Evolutionary conservation across 2,797 vertebrate genomes (phyloP).

Genomic region (Microchirus variegatus): DNA sequence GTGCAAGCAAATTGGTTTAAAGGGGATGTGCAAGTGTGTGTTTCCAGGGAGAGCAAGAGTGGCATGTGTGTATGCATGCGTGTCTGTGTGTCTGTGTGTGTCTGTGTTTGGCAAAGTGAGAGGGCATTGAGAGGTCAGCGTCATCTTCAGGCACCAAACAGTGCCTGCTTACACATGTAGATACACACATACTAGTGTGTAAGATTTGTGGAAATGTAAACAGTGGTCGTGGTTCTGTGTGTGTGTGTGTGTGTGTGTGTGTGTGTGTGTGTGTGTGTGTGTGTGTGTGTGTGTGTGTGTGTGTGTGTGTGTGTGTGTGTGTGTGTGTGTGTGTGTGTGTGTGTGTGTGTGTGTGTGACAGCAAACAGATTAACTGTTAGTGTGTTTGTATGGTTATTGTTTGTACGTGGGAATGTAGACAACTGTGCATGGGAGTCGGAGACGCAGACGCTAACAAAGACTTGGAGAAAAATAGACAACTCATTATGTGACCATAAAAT

Average conservation of each 20-base stretch:
- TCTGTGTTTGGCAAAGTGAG: slow-evolving; percentile 30
- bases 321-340: slow-evolving; percentile 20
- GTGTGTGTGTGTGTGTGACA: slow-evolving; percentile 18
- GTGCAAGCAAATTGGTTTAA: slow-evolving; percentile 58
- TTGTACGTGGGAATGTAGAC: slow-evolving; percentile 21
- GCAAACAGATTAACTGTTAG: slow-evolving; percentile 12
- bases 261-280: slow-evolving; percentile 20
- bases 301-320: slow-evolving; percentile 20
- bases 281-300: slow-evolving; percentile 20
- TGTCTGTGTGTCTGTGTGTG: slow-evolving; percentile 19
- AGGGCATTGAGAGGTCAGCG: slow-evolving; percentile 55
- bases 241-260: slow-evolving; percentile 18
- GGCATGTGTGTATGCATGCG: slow-evolving; percentile 55
- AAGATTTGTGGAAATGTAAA: slow-evolving; percentile 24
- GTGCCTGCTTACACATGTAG: slow-evolving; percentile 15
- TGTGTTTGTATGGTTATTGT: slow-evolving; percentile 10
- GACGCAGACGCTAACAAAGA: neutral
- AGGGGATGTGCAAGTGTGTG: slow-evolving; percentile 38
- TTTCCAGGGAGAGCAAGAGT: slow-evolving; percentile 56
- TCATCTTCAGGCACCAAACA: slow-evolving; percentile 48
- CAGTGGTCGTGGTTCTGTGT: slow-evolving; percentile 1
- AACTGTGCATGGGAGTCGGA: neutral
- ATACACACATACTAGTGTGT: slow-evolving; percentile 7
- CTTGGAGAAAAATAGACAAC: neutral
- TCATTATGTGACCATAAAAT: neutral